Percentiles rank a stretch among this genome's conserved stretches.
phyloP scores from a whole-genome alignment of 2,797 vertebrate genomes.

The Sebastes iracundus region DNA sequence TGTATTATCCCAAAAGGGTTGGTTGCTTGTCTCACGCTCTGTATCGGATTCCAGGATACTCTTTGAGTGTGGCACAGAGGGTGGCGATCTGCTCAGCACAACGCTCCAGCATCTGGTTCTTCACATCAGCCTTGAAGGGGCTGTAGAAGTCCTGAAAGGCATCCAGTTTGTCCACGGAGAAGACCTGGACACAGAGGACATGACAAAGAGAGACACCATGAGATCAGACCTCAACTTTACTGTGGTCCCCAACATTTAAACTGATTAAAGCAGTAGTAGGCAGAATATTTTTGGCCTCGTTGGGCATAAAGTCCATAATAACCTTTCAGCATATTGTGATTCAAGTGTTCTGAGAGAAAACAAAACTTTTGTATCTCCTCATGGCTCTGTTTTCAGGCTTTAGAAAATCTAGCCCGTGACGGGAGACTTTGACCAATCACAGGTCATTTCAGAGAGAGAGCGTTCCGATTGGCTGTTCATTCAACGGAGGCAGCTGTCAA shows the following conservation, averaged over 20 bases:
- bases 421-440: too few species aligned
- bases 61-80: constrained; percentile 94
- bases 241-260: not conserved
- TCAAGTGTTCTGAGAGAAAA: too few species aligned
- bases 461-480: too few species aligned
- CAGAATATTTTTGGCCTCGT: too few species aligned
- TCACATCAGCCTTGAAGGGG: constrained; percentile 95
- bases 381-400: too few species aligned
- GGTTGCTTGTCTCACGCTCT: constrained; percentile 84
- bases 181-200: constrained; percentile 66
- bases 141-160: constrained; percentile 99
- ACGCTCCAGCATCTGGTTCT: constrained; percentile 93
- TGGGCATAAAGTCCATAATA: too few species aligned
- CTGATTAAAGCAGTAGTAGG: not conserved
- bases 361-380: too few species aligned
- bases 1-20: not conserved
- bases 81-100: constrained; percentile 96
- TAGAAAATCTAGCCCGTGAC: too few species aligned
- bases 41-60: constrained; percentile 96
- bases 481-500: too few species aligned
- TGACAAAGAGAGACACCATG: not conserved
- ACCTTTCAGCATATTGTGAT: too few species aligned
- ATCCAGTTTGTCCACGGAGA: constrained; percentile 89
- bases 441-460: too few species aligned
- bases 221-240: not conserved